Conservation (phyloP, 2,113 vertebrate species). For the Malurus cyaneus region DNA sequence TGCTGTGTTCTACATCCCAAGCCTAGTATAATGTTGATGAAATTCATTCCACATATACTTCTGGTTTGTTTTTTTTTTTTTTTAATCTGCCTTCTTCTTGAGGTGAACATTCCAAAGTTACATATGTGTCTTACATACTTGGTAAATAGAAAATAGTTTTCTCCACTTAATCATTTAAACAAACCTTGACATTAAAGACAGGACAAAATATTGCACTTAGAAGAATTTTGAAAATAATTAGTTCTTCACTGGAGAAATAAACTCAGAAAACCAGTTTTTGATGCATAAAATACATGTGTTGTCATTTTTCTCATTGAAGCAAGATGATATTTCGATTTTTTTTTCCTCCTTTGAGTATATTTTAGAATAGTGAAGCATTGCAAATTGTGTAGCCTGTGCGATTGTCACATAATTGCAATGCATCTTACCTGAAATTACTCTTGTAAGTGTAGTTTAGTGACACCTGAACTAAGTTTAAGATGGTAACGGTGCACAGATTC, state of each 20-base stretch:
- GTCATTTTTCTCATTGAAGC: not conserved
- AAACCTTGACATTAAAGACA: not conserved
- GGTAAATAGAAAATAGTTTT: not conserved
- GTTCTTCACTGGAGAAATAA: not conserved
- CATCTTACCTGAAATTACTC: not conserved
- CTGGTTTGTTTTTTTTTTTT: not conserved
- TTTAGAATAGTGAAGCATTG: not conserved
- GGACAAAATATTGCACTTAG: not conserved
- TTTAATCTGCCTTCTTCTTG: not conserved
- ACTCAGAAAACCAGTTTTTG: not conserved
- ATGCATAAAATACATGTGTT: not conserved
- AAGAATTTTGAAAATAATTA: not conserved
- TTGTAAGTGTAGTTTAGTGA: not conserved
- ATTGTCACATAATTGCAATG: not conserved
- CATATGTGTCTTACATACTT: not conserved
- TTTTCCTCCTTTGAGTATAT: not conserved
- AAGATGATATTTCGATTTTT: not conserved
- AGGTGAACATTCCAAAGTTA: not conserved
- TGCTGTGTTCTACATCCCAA: not conserved
- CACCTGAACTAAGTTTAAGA: not conserved
- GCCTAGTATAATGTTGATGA: not conserved
- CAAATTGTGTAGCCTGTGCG: not conserved
- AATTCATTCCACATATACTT: not conserved
- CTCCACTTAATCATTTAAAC: not conserved
- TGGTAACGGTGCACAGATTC: not conserved